These are phyloP conservation scores for Ara ararauna DNA, from an alignment of 2,797 vertebrate genomes.

Conservation along the genomic window DNA sequence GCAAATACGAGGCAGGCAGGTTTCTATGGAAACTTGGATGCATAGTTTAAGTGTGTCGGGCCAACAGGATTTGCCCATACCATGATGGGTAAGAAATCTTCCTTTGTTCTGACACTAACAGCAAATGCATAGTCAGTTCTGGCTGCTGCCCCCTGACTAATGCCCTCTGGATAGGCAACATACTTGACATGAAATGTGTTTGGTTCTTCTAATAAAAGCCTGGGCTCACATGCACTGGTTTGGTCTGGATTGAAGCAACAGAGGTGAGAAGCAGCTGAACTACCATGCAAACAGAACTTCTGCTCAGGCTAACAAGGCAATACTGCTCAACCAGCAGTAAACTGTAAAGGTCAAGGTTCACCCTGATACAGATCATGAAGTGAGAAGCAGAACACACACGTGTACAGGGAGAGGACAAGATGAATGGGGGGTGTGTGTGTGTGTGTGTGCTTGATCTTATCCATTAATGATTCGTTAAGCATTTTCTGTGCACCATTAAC, in stretches of 20 bases:
- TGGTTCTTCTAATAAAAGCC: neutral
- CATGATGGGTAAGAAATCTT: constrained; percentile 44
- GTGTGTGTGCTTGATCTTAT: neutral
- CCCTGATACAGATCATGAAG: neutral
- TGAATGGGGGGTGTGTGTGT: too few species aligned
- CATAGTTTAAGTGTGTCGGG: neutral
- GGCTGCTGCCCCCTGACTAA: constrained; percentile 3
- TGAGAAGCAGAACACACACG: rapidly evolving
- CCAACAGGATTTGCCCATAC: constrained; percentile 31
- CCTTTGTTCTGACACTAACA: constrained; percentile 26
- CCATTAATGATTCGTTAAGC: constrained; percentile 52
- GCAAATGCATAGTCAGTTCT: neutral
- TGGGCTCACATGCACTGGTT: neutral
- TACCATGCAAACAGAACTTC: neutral
- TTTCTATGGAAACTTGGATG: constrained; percentile 61
- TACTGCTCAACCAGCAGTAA: neutral
- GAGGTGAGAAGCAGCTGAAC: neutral
- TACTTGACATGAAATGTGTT: neutral
- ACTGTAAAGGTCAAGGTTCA: neutral
- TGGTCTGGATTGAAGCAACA: neutral
- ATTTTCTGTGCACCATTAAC: neutral
- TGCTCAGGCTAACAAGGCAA: neutral
- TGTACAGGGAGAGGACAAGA: neutral
- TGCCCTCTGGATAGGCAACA: neutral
- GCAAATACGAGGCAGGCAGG: neutral